Evolutionary conservation across 92 coral and sea anemone genomes (phyloP), one percentile per base, ranked within the genome.

Genomic region (Umimayanthus kanabou): DNA sequence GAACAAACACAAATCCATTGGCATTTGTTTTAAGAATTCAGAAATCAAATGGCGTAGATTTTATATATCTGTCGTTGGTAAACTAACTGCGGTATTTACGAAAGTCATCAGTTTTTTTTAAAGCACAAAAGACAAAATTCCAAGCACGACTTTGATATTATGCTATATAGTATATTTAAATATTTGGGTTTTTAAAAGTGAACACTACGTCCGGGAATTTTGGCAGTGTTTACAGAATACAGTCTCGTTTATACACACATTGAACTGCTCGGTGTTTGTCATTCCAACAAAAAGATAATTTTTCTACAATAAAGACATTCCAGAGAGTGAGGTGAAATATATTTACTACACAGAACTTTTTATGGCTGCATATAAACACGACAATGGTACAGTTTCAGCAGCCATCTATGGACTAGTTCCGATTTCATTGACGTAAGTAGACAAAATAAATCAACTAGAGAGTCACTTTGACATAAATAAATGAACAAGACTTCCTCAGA

Each of bases 391-490:
- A 1, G 4, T 23, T 70, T 14, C 23, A 23, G n/a, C 86, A 18
- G 33, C 23, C 18, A 65, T n/a, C 18, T 49, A 45, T 76, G 22
- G 70, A 42, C 47, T 83, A 43, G 13, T 45, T 83, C 87, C 77
- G 43, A 83, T 47, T 2, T 47, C 43, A 28, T 4, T 70, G 87
- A 71, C 78, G 87, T 28, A 70, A 8, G 67, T 28, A 83, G 87
- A 70, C 87, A 83, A 45, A 83, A 83, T 70, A 83, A 15, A 30
- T 8, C 55, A 71, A 69, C 26, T 83, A n/a, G 28, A 40, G 28
- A 45, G 76, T 69, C 4, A 45, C 39, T 67, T 82, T 23, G 40
- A 81, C 10, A 20, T 58, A 29, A 39, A 65, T n/a, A 66, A 65
- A 11, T 39, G 53, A 45, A 71, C 40, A 69, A 6, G 77, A 26